phyloP scores from a whole-genome alignment of 2,888 invertebrate genomes.

The Nomada flava region DNA sequence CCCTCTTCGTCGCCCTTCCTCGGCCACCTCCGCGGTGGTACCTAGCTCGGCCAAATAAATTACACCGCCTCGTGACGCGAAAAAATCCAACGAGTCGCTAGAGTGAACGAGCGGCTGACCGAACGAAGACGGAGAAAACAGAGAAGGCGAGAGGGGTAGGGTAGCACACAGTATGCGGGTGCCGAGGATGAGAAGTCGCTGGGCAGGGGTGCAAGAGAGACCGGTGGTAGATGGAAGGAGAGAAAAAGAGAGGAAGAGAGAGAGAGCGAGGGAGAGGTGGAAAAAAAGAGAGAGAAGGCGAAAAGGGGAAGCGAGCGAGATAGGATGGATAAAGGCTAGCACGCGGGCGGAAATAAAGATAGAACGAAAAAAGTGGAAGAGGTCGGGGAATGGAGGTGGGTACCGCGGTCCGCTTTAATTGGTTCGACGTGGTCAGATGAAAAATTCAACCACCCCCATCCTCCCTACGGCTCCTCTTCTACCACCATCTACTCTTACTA shows the following conservation, averaged over 20 bases:
- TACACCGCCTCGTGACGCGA: conserved; percentile 83
- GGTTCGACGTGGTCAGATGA: conserved; percentile 83
- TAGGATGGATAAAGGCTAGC: conserved; percentile 71
- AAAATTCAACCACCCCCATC: conserved; percentile 80
- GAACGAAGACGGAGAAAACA: conserved; percentile 40
- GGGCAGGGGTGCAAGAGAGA: conserved; percentile 44
- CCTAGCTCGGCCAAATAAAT: conserved; percentile 81
- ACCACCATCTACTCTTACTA: conserved; percentile 52
- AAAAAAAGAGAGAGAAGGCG: conserved; percentile 32
- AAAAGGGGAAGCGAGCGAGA: conserved; percentile 49
- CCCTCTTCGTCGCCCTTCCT: conserved; percentile 51
- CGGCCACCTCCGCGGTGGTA: conserved; percentile 67
- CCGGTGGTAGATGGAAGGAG: conserved; percentile 43
- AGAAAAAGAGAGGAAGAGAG: conserved; percentile 12
- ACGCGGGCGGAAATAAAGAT: conserved; percentile 75
- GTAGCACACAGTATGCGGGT: conserved; percentile 48
- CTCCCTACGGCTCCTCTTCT: conserved; percentile 61
- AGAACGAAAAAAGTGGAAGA: conserved; percentile 75
- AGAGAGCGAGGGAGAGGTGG: not conserved
- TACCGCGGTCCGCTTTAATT: conserved; percentile 82
- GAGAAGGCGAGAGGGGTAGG: conserved; percentile 28
- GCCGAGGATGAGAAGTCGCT: conserved; percentile 53
- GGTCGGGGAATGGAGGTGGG: conserved; percentile 72
- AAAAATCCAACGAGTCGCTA: conserved; percentile 81
- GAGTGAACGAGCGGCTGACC: conserved; percentile 63